These are phyloP conservation scores for Heterodera schachtii DNA, from an alignment of 1,140 invertebrate genomes.

Conservation along the genomic window DNA sequence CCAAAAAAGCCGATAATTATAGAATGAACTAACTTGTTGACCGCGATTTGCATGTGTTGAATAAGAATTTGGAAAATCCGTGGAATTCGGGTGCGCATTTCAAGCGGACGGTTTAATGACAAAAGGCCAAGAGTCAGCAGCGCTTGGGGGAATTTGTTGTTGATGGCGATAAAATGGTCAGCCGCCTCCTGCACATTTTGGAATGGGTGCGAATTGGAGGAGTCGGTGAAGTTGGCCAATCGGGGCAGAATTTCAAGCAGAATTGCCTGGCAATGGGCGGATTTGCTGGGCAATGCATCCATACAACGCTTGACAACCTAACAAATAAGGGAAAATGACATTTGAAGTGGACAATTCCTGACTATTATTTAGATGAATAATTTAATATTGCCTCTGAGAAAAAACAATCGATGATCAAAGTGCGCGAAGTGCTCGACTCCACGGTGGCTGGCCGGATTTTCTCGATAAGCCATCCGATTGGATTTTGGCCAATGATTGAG, in stretches of 20 bases:
- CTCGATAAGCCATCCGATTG: slow-evolving; percentile 55
- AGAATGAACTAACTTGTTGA: slow-evolving; percentile 39
- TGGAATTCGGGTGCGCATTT: slow-evolving; percentile 57
- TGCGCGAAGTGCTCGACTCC: slow-evolving; percentile 84
- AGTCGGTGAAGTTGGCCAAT: slow-evolving; percentile 85
- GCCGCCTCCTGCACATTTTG: slow-evolving; percentile 16
- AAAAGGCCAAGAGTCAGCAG: slow-evolving; percentile 47
- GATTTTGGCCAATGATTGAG: slow-evolving; percentile 50
- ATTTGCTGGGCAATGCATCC: slow-evolving; percentile 76
- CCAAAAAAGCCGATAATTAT: too few species aligned
- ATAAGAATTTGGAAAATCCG: slow-evolving; percentile 41
- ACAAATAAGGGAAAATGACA: not conserved
- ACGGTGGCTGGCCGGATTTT: slow-evolving; percentile 52
- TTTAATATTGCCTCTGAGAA: slow-evolving; percentile 83
- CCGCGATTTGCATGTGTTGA: slow-evolving; percentile 40
- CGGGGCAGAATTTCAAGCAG: slow-evolving; percentile 86
- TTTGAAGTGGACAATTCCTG: too few species aligned
- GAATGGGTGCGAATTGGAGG: slow-evolving; percentile 10
- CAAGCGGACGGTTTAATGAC: slow-evolving; percentile 40
- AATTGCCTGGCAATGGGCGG: slow-evolving; percentile 81
- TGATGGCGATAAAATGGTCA: slow-evolving; percentile 30
- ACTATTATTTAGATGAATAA: too few species aligned
- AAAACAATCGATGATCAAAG: slow-evolving; percentile 78
- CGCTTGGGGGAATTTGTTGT: slow-evolving; percentile 43
- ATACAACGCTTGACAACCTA: slow-evolving; percentile 73